A percentile compares a stretch with the other conserved stretches of the same genome.
Conservation (phyloP, 2,797 vertebrate genomes). For the Balearica regulorum region DNA sequence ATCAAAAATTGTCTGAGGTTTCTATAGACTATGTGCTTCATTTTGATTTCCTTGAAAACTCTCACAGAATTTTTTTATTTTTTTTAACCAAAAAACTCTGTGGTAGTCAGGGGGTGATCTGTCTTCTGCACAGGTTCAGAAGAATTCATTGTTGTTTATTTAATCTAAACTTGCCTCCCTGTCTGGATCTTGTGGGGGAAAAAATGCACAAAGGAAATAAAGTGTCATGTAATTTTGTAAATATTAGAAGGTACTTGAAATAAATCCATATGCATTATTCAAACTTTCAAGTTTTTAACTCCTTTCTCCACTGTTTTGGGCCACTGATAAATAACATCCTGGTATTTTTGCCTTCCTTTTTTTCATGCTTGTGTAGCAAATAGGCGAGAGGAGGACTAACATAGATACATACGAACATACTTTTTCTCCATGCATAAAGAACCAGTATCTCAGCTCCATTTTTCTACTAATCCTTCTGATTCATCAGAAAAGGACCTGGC, state of each 20-base stretch:
- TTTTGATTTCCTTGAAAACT: constrained; percentile 64
- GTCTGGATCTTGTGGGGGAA: constrained; percentile 13
- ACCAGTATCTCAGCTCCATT: neutral
- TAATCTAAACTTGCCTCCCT: constrained; percentile 42
- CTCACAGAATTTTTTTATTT: neutral
- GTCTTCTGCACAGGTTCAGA: constrained; percentile 51
- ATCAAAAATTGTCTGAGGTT: constrained; percentile 67
- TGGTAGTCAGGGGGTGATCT: constrained; percentile 35
- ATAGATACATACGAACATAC: neutral
- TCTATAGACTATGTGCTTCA: constrained; percentile 49
- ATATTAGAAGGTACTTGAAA: constrained; percentile 54
- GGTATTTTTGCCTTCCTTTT: neutral
- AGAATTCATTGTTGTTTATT: constrained; percentile 55
- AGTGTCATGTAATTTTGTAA: constrained; percentile 61
- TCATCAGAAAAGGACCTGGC: neutral
- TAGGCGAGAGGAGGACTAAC: neutral
- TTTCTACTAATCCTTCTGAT: neutral
- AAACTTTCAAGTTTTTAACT: constrained; percentile 17
- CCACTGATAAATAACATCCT: neutral
- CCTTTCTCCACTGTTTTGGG: neutral
- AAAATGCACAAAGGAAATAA: constrained; percentile 60
- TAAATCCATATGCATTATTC: constrained; percentile 45
- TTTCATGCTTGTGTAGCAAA: neutral
- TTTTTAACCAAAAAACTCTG: neutral
- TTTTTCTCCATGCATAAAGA: neutral